These are phyloP conservation scores for Ridgeia piscesae DNA, from an alignment of 1,140 invertebrate genomes.

Conservation along the genomic window DNA sequence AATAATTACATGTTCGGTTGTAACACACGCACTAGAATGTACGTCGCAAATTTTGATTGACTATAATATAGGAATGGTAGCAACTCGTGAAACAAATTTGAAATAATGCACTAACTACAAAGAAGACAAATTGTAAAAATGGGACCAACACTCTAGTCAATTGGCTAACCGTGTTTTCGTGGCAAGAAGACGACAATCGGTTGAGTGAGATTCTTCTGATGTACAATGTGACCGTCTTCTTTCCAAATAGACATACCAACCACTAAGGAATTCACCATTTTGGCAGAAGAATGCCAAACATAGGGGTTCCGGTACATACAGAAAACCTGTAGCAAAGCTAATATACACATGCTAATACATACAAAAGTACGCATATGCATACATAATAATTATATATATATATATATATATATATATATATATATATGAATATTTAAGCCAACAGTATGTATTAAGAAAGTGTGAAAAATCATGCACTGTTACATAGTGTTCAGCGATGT, in stretches of 20 bases:
- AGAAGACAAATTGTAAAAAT: background rate
- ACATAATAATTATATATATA: too few relatives aligned
- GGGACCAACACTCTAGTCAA: background rate
- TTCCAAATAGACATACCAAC: background rate
- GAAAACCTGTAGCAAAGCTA: background rate
- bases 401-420: too few relatives aligned
- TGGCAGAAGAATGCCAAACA: background rate
- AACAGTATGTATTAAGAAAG: too few relatives aligned
- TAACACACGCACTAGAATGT: background rate
- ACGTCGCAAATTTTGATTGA: background rate
- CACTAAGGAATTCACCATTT: background rate
- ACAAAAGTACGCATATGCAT: too few relatives aligned
- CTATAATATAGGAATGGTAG: background rate
- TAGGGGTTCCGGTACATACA: background rate
- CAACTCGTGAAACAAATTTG: background rate
- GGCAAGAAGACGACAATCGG: background rate
- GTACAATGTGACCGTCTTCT: background rate
- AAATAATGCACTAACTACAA: background rate
- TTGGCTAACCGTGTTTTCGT: background rate
- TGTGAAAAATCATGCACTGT: too few relatives aligned
- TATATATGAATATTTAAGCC: too few relatives aligned
- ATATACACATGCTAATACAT: too few relatives aligned
- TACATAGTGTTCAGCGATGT: too few relatives aligned
- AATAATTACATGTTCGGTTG: too few relatives aligned
- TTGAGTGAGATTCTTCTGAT: background rate